phyloP scores from a whole-genome alignment of 2,797 vertebrate genomes.

The Acanthopagrus latus region DNA sequence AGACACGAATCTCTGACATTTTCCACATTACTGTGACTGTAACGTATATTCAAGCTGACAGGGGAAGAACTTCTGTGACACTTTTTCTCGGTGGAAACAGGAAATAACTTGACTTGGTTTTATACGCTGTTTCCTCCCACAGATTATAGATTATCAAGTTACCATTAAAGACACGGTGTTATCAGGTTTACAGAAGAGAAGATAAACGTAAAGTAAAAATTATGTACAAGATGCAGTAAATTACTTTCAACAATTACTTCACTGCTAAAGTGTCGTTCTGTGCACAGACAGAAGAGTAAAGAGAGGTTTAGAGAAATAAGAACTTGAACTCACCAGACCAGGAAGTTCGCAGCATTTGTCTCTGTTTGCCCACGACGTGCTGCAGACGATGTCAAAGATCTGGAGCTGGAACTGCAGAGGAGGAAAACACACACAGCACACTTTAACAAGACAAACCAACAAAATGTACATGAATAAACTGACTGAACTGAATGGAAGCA shows the following conservation, averaged over 20 bases:
- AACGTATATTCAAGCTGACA: no score
- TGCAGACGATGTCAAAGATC: constrained; percentile 96
- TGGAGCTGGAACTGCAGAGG: constrained; percentile 93
- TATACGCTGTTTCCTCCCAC: neutral
- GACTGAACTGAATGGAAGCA: no score
- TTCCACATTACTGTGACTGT: neutral
- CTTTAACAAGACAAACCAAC: neutral
- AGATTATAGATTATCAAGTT: no score
- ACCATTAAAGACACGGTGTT: no score
- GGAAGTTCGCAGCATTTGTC: constrained; percentile 98
- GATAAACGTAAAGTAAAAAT: neutral
- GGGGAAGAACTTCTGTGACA: neutral
- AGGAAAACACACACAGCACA: neutral
- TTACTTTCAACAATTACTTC: neutral
- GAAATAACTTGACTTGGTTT: neutral
- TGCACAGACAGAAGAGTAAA: neutral
- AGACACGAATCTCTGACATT: neutral
- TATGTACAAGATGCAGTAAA: neutral
- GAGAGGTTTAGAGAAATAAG: neutral
- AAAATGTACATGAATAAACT: neutral
- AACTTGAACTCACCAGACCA: constrained; percentile 89
- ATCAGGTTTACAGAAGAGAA: neutral
- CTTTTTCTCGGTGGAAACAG: neutral
- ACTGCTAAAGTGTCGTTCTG: neutral
- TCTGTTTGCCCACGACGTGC: constrained; percentile 92